A percentile compares a stretch with the other conserved stretches of the same genome.
These are phyloP conservation scores for Calidris pugnax DNA, from an alignment of 2,113 vertebrate genomes.

Conservation along the genomic window DNA sequence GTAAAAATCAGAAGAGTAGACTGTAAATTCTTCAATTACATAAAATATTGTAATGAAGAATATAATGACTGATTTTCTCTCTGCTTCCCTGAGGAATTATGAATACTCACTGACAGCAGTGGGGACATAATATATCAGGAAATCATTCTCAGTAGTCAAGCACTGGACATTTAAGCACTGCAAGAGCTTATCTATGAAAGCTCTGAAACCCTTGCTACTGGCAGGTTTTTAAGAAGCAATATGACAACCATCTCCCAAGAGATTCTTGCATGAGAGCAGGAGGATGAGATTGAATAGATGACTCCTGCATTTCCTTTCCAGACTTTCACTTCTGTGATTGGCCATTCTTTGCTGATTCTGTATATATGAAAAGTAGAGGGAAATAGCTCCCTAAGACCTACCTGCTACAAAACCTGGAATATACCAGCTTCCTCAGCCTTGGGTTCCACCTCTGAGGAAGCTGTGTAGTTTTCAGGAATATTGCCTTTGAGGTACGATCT, in stretches of 20 bases:
- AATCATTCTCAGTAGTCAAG: neutral
- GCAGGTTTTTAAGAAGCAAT: neutral
- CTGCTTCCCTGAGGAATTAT: neutral
- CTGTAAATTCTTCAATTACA: neutral
- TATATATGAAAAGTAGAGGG: neutral
- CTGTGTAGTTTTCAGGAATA: neutral
- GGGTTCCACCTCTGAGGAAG: neutral
- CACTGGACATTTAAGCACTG: neutral
- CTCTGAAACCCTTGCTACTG: neutral
- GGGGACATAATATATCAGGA: neutral
- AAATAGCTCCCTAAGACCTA: neutral
- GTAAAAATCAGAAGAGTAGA: neutral
- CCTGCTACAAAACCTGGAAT: neutral
- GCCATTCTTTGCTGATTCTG: neutral
- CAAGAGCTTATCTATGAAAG: neutral
- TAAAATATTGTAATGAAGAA: neutral
- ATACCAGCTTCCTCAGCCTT: neutral
- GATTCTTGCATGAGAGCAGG: neutral
- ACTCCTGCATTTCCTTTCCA: neutral
- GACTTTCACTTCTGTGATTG: neutral
- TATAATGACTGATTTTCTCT: neutral
- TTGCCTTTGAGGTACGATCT: neutral
- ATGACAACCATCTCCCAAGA: slow-evolving; percentile 38
- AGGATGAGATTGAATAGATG: neutral
- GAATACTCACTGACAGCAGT: neutral